A percentile compares a stretch with the other conserved stretches of the same genome.
Conservation (phyloP, 2,113 vertebrate genomes). For the Probosciger aterrimus region DNA sequence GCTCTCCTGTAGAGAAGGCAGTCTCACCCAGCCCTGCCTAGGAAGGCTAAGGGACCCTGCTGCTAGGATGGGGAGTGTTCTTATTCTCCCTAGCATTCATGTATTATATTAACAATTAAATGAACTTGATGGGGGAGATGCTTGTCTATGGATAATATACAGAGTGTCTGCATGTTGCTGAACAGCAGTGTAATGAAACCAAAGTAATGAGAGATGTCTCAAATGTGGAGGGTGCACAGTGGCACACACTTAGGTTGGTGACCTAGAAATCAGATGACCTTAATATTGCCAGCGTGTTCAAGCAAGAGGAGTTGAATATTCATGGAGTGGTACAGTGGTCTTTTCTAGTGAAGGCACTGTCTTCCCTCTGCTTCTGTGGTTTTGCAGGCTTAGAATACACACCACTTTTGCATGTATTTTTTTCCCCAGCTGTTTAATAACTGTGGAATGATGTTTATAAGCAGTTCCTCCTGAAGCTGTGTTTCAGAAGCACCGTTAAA, state of each 20-base stretch:
- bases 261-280: not conserved
- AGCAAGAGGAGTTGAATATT: slow-evolving; percentile 63
- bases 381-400: not conserved
- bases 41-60: not conserved
- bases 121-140: not conserved
- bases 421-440: not conserved
- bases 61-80: not conserved
- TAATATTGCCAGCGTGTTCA: not conserved
- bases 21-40: not conserved
- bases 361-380: not conserved
- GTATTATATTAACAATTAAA: not conserved
- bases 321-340: not conserved
- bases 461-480: not conserved
- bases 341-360: not conserved
- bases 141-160: not conserved
- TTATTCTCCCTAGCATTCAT: not conserved
- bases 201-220: not conserved
- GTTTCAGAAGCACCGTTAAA: not conserved
- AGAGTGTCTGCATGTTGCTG: not conserved
- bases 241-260: not conserved
- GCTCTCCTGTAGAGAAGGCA: not conserved
- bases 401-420: not conserved
- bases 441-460: slow-evolving; percentile 8
- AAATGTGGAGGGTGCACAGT: not conserved
- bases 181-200: not conserved